Conservation (phyloP, 2,888 invertebrate genomes). For the Chalcis sispes region DNA sequence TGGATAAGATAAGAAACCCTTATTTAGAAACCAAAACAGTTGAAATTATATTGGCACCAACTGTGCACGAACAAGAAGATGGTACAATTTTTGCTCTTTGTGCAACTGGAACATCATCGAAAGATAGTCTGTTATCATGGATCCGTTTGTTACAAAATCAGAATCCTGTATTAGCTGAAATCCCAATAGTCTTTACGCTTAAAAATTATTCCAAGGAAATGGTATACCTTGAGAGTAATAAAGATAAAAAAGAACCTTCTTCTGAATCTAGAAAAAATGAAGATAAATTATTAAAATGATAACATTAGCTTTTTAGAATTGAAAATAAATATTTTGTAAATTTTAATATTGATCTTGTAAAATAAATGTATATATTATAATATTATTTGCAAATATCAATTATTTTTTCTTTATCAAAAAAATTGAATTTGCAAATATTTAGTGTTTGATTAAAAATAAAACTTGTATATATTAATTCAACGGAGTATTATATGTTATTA, state of each 20-base stretch:
- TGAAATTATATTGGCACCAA: constrained; percentile 77
- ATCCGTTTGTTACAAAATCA: constrained; percentile 87
- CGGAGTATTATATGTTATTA: too few species aligned
- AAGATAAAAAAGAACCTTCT: neutral
- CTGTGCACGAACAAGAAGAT: constrained; percentile 95
- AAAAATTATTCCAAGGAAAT: constrained; percentile 62
- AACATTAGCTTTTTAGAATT: neutral
- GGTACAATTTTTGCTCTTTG: constrained; percentile 92
- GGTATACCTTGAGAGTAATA: constrained; percentile 13
- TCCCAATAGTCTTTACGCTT: constrained; percentile 92
- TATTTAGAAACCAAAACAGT: constrained; percentile 77
- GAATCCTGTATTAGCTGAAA: constrained; percentile 84
- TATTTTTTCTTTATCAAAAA: neutral
- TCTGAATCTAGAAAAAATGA: neutral
- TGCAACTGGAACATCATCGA: constrained; percentile 92
- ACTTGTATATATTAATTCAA: too few species aligned
- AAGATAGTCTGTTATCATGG: constrained; percentile 96
- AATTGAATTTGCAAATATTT: too few species aligned
- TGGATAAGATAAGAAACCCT: constrained; percentile 82
- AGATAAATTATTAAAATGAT: constrained; percentile 18
- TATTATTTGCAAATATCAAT: neutral
- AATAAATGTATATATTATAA: constrained; percentile 31
- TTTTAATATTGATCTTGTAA: constrained; percentile 11
- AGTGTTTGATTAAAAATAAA: too few species aligned
- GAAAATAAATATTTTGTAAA: constrained; percentile 16